phyloP scores from a whole-genome alignment of 2,888 invertebrate species.

The Smittia sp. region DNA sequence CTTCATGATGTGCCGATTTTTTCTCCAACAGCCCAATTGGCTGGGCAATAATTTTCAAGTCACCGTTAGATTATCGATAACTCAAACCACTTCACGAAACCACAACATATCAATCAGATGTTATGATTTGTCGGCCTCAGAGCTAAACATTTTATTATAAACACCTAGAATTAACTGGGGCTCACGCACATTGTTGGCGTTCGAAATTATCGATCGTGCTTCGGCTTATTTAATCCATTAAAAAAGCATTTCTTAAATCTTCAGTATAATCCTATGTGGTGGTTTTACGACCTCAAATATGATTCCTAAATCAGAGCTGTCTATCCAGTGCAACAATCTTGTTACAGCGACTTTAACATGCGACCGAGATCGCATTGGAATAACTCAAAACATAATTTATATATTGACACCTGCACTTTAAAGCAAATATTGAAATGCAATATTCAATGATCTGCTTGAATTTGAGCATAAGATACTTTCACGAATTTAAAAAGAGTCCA shows the following conservation, averaged over 20 bases:
- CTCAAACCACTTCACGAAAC: not conserved
- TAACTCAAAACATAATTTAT: not conserved
- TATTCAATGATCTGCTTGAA: not conserved
- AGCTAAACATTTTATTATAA: not conserved
- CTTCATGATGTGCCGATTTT: too few relatives aligned
- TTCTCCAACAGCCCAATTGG: too few relatives aligned
- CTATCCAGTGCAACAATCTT: not conserved
- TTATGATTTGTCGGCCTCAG: not conserved
- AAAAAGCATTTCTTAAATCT: too few relatives aligned
- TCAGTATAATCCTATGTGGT: too few relatives aligned
- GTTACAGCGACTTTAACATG: not conserved
- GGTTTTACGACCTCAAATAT: not conserved
- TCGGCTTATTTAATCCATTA: too few relatives aligned
- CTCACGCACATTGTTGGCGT: not conserved
- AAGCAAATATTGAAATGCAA: slow-evolving; percentile 7
- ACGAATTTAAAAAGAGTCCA: not conserved
- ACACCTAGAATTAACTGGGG: not conserved
- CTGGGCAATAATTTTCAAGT: not conserved
- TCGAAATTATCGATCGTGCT: slow-evolving; percentile 12
- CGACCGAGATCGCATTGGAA: not conserved
- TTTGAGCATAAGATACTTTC: too few relatives aligned
- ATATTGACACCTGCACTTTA: not conserved
- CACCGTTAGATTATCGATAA: slow-evolving; percentile 11
- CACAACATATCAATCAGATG: slow-evolving; percentile 9
- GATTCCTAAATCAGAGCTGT: slow-evolving; percentile 16